Conservation (phyloP, 2,797 vertebrate genomes). For the Erethizon dorsatum region DNA sequence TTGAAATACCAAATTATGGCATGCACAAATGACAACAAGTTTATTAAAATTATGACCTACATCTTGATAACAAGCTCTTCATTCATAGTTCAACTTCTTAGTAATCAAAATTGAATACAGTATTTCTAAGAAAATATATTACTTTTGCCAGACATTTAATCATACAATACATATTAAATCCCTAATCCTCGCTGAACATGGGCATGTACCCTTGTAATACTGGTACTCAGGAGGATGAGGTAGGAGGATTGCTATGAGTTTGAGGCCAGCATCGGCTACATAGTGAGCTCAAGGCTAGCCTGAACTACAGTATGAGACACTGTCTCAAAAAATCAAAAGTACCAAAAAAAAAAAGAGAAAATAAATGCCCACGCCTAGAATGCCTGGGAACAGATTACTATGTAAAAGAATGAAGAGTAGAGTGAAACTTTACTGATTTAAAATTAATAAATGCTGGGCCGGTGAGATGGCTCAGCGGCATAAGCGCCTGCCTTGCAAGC, state of each 20-base stretch:
- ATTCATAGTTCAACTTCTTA: conserved; percentile 83
- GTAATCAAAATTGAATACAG: conserved; percentile 85
- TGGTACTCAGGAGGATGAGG: background rate
- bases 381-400: background rate
- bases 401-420: conserved; percentile 8
- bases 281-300: background rate
- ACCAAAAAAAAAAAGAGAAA: background rate
- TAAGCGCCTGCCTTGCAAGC: too few species aligned
- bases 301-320: background rate
- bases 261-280: background rate
- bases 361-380: background rate
- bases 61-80: conserved; percentile 85
- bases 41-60: conserved; percentile 84
- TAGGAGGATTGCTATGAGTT: background rate
- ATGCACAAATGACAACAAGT: conserved; percentile 83
- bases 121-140: conserved; percentile 80
- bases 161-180: background rate
- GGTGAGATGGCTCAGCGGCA: too few species aligned
- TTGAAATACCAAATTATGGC: conserved; percentile 80
- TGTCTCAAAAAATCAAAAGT: background rate
- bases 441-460: conserved; percentile 39
- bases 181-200: background rate
- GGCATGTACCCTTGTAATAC: background rate
- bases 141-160: conserved; percentile 86
- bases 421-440: conserved; percentile 19